Conservation (phyloP, 1,140 invertebrate genomes). For the Trinorchestia longiramus region DNA sequence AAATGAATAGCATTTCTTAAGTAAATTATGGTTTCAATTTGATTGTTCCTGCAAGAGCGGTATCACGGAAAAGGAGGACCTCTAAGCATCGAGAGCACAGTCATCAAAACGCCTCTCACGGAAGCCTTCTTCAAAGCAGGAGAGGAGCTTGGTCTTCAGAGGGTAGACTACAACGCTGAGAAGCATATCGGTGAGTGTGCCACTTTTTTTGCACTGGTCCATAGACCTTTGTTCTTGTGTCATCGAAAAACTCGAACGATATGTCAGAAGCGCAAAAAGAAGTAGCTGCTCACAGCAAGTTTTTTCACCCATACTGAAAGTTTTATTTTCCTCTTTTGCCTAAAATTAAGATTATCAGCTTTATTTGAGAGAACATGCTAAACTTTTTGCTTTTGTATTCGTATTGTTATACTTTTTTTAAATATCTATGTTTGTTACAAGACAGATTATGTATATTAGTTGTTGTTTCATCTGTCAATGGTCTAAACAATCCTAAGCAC, state of each 20-base stretch:
- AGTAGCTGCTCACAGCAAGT: neutral
- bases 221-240: neutral
- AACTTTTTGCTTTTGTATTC: no score
- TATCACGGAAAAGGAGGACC: constrained; percentile 59
- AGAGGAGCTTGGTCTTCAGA: constrained; percentile 57
- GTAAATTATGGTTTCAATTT: neutral
- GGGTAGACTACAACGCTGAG: constrained; percentile 57
- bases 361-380: neutral
- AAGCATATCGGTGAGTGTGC: constrained; percentile 35
- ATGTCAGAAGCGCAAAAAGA: neutral
- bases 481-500: no score
- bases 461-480: no score
- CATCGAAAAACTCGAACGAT: neutral
- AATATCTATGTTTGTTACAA: no score
- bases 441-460: no score
- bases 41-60: neutral
- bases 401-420: no score
- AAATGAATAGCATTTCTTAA: neutral
- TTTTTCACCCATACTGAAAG: neutral
- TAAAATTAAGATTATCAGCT: neutral
- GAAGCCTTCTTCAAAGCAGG: constrained; percentile 59
- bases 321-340: neutral
- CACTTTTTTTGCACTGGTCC: neutral
- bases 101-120: constrained; percentile 54
- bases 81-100: constrained; percentile 55